phyloP scores from a whole-genome alignment of 53 echinoderm and acorn worm genomes.

The Temnopleurus reevesii region DNA sequence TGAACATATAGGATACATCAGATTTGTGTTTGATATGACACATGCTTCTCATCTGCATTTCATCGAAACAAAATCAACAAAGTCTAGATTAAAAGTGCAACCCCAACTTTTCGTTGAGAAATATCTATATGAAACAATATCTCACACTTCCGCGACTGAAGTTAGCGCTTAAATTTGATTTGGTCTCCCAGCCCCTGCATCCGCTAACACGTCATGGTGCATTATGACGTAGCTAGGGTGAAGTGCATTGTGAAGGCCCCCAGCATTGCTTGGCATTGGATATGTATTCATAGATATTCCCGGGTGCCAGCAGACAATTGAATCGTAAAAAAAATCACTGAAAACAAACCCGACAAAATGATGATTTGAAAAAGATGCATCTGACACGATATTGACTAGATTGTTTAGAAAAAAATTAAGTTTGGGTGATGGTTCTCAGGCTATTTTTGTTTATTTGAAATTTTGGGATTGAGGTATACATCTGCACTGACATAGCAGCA shows the following conservation, averaged over 20 bases:
- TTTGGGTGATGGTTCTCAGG: too few species aligned
- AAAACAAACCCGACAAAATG: not conserved
- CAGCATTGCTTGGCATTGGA: too few species aligned
- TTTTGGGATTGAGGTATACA: too few species aligned
- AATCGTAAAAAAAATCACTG: not conserved
- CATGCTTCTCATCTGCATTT: too few species aligned
- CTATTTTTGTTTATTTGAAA: too few species aligned
- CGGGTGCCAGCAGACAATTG: not conserved
- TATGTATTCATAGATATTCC: not conserved
- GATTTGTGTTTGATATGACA: too few species aligned
- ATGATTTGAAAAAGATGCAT: not conserved
- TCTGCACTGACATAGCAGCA: too few species aligned
- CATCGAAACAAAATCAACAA: too few species aligned
- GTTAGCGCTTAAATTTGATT: constrained; percentile 25
- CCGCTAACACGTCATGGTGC: not conserved
- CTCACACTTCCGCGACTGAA: not conserved
- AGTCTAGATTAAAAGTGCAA: too few species aligned
- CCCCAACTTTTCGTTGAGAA: too few species aligned
- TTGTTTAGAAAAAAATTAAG: too few species aligned
- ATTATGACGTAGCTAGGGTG: constrained; percentile 9
- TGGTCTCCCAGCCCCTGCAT: constrained; percentile 7
- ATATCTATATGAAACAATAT: constrained; percentile 34
- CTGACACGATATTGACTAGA: not conserved
- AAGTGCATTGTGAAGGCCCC: constrained; percentile 7
- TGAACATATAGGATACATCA: too few species aligned